Conservation (phyloP, 2,888 invertebrate species). For the Dicyrtoma fusca region DNA sequence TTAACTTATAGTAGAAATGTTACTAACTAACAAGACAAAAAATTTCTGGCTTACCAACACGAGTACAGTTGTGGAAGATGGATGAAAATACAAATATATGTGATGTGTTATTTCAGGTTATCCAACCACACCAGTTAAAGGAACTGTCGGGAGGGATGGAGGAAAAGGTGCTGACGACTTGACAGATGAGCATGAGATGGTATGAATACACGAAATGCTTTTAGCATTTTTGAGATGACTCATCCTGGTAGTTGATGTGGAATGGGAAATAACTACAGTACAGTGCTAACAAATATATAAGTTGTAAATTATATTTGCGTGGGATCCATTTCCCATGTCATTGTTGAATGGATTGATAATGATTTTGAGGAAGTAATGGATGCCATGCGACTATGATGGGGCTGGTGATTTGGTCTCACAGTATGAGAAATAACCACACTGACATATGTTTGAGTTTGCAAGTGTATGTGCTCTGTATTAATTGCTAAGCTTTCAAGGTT, state of each 20-base stretch:
- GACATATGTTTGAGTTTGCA: too few relatives aligned
- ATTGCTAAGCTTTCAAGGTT: too few relatives aligned
- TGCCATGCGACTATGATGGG: too few relatives aligned
- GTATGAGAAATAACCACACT: too few relatives aligned
- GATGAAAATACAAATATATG: background rate
- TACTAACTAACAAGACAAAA: background rate
- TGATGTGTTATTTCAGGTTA: slow-evolving; percentile 35
- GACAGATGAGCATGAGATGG: slow-evolving; percentile 49
- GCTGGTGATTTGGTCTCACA: too few relatives aligned
- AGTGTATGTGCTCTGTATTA: too few relatives aligned
- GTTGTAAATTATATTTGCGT: background rate
- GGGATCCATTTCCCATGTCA: too few relatives aligned
- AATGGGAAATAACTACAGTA: background rate
- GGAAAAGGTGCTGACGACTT: slow-evolving; percentile 25
- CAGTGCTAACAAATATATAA: too few relatives aligned
- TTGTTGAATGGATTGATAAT: too few relatives aligned
- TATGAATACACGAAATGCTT: slow-evolving; percentile 35
- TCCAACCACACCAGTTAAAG: slow-evolving; percentile 46
- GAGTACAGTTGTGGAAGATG: background rate
- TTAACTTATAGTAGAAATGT: too few relatives aligned
- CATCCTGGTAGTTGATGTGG: background rate
- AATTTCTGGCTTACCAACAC: background rate
- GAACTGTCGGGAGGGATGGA: slow-evolving; percentile 6
- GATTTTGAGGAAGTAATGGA: too few relatives aligned
- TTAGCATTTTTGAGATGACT: slow-evolving; percentile 5